A percentile compares a stretch with the other conserved stretches of the same genome.
phyloP scores from a whole-genome alignment of 2,797 vertebrate species.

The Chaetophractus vellerosus region DNA sequence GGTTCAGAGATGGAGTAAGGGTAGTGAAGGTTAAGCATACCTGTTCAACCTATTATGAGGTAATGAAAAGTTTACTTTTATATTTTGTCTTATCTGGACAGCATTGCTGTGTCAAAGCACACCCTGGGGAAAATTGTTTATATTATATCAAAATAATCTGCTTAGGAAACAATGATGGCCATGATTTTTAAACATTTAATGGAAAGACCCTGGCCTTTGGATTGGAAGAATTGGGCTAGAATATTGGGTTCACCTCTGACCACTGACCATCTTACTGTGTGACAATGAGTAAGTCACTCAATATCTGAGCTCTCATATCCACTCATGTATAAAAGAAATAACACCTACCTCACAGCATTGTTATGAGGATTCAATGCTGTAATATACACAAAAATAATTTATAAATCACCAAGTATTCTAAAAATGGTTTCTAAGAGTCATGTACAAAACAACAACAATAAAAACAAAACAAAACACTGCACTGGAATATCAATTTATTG shows the following conservation, averaged over 20 bases:
- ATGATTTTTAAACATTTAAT: not conserved
- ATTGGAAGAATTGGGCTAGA: not conserved
- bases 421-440: too few species aligned
- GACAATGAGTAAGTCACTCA: not conserved
- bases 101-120: not conserved
- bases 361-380: not conserved
- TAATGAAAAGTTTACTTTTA: not conserved
- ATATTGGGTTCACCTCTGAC: not conserved
- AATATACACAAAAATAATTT: not conserved
- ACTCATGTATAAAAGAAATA: not conserved
- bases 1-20: not conserved
- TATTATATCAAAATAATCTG: not conserved
- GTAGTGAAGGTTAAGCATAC: not conserved
- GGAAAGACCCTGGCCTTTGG: not conserved
- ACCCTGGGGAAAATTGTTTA: not conserved
- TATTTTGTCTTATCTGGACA: not conserved
- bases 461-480: not conserved
- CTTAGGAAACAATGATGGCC: not conserved
- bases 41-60: not conserved
- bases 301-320: not conserved
- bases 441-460: not conserved
- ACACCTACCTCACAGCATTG: not conserved
- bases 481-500: not conserved
- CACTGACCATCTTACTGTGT: not conserved
- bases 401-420: not conserved